phyloP scores from a whole-genome alignment of 2,113 vertebrate species.

The Recurvirostra avosetta region DNA sequence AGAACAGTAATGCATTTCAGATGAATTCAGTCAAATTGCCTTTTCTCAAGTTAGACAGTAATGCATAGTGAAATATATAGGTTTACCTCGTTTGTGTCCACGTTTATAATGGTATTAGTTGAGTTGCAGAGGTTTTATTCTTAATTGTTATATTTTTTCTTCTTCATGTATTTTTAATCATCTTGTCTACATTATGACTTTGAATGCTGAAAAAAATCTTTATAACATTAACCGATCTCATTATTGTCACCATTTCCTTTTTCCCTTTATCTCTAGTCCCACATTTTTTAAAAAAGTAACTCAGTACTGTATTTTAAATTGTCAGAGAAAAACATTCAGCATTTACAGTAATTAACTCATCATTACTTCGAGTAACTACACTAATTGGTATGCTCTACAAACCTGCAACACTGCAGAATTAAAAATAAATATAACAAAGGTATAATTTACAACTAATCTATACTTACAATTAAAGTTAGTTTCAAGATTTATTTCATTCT shows the following conservation, averaged over 20 bases:
- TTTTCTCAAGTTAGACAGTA: background rate
- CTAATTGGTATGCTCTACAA: slow-evolving; percentile 78
- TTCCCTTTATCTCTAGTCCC: background rate
- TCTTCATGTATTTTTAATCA: background rate
- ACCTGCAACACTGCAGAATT: slow-evolving; percentile 80
- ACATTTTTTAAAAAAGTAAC: background rate
- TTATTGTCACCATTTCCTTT: background rate
- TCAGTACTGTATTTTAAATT: slow-evolving; percentile 63
- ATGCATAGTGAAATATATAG: background rate
- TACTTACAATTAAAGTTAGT: slow-evolving; percentile 76
- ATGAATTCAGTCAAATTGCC: background rate
- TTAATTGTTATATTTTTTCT: background rate
- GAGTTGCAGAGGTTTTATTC: background rate
- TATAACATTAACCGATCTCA: background rate
- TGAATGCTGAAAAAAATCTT: background rate
- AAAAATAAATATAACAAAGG: slow-evolving; percentile 82
- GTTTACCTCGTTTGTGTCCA: background rate
- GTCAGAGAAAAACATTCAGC: slow-evolving; percentile 68
- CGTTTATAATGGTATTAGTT: background rate
- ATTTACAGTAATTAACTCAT: slow-evolving; percentile 78
- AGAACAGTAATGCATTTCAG: background rate
- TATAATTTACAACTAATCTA: slow-evolving; percentile 78
- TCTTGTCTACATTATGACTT: background rate
- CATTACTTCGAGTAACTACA: slow-evolving; percentile 76
- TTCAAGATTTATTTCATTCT: slow-evolving; percentile 79